Evolutionary conservation across 1,140 invertebrate species (phyloP), one percentile per base, ranked within the genome.

Genomic region (Drosophila navojoa): DNA sequence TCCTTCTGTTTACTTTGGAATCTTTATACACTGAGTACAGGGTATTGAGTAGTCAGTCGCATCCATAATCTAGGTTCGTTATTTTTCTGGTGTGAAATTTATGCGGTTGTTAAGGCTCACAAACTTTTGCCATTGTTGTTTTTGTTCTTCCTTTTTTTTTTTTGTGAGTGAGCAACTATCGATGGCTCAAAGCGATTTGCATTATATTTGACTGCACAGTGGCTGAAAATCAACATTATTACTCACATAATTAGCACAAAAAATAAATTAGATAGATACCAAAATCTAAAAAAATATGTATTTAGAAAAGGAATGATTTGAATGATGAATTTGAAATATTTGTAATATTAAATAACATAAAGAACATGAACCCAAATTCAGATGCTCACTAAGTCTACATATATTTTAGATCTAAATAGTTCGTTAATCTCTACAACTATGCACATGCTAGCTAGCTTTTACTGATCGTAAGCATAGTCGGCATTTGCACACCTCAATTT

Each of bases 71-170:
- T 10, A n/a, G 10, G 22, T 62, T 59, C 11, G 5, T 15, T 68
- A 55, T 53, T 68, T 57, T 89, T 84, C 73, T 70, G 62, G 84
- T 77, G 77, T 89, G 76, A 79, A 84, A 87, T 84, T 77, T 87
- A 87, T 89, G 84, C 79, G 76, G 84, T 87, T 89, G 84, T 89
- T 89, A 87, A 53, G 84, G 66, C 66, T 59, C 59, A 53, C 70
- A 77, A 77, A 68, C 47, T 69, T 77, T 68, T 32, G 15, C 45
- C 57, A n/a, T 52, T 63, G 35, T 44, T 64, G 42, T 59, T 47
- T 25, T 53, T 53, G 73, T 44, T 44, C 42, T 5, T 4, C n/a
- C 16, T 15, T 44, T 44, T 32, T 44, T 15, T 44, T 44, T 32
- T 27, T 60, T 38, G 29, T 15, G 40, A 11, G 13, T 25, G 49